Evolutionary conservation across 2,888 invertebrate genomes (phyloP), one percentile per base, ranked within the genome.

Genomic region (Osmoderma eremita): DNA sequence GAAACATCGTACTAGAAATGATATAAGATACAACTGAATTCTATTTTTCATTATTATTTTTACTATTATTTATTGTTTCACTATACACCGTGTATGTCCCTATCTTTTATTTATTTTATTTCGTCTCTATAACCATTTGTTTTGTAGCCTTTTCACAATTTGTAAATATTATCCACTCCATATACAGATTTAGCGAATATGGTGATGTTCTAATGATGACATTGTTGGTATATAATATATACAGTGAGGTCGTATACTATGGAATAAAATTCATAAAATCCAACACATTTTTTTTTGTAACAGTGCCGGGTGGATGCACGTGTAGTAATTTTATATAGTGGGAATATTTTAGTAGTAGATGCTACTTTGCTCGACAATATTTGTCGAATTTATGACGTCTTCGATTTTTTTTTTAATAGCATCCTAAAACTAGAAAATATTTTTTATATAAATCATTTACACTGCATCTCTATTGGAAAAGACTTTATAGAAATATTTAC

Each of bases 111-210:
- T 48, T 17, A 20, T 20, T 12, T 48, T 48, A 12, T 12, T 20
- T 8, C 48, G 18, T 20, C 8, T 18, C 8, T 18, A 10, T 10
- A 2, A 18, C 10, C 17, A 17, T 22, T 18, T 10, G 2, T 17
- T 45, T 45, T 13, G 10, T 5, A 15, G 5, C 13, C 13, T 42
- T 13, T 13, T 5, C 13, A 12, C 41, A 48, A 12, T 5, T 50
- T 30, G 30, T 30, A 30, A 30, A 30, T 30, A 30, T 2, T 10
- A 38, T 6, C 20, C 39, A 15, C 56, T 56, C 56, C 56, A 56
- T 56, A 41, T 56, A 56, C 56, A 56, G 39, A 56, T 56, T 56
- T 56, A 42, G 15, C 15, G 22, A 56, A 56, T 41, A 42, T 42
- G 56, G 22, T 56, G 56, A 56, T 41, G 24, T 56, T 56, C 41